Conservation (phyloP, 92 coral and sea anemone species). For the Palythoa heliodiscus region DNA sequence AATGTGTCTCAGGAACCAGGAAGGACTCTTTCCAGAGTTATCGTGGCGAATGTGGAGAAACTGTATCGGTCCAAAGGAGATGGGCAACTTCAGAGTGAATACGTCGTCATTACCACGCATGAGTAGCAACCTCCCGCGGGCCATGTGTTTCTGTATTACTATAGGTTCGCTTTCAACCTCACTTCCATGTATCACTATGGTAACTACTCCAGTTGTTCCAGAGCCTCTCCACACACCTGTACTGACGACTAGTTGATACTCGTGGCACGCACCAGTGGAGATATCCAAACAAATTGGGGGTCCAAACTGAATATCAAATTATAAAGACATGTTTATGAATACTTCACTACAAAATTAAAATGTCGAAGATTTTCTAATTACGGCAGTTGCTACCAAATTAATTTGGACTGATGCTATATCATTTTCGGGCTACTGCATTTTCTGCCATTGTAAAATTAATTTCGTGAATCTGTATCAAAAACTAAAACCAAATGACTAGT, state of each 20-base stretch:
- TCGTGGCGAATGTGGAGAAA: constrained; percentile 73
- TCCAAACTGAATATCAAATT: constrained; percentile 59
- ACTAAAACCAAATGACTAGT: too few relatives aligned
- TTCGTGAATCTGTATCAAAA: too few relatives aligned
- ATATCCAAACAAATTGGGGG: constrained; percentile 56
- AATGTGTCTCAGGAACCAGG: constrained; percentile 71
- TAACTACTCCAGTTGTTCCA: constrained; percentile 82
- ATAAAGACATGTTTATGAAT: neutral
- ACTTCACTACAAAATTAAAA: neutral
- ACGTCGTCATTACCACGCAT: constrained; percentile 76
- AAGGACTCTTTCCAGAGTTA: constrained; percentile 71
- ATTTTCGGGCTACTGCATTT: too few relatives aligned
- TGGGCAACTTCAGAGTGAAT: constrained; percentile 65
- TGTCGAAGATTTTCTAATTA: too few relatives aligned
- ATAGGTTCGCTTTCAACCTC: constrained; percentile 77
- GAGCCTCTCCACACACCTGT: constrained; percentile 83
- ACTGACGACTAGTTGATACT: constrained; percentile 61
- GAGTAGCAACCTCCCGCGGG: constrained; percentile 54
- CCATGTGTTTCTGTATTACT: constrained; percentile 65
- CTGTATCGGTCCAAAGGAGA: constrained; percentile 60
- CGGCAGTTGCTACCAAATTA: too few relatives aligned
- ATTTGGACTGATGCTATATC: too few relatives aligned
- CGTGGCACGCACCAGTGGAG: constrained; percentile 25
- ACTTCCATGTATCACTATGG: constrained; percentile 81
- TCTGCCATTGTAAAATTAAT: too few relatives aligned